These are phyloP conservation scores for Helarctos malayanus DNA, from an alignment of 2,797 vertebrate genomes.

Conservation along the genomic window DNA sequence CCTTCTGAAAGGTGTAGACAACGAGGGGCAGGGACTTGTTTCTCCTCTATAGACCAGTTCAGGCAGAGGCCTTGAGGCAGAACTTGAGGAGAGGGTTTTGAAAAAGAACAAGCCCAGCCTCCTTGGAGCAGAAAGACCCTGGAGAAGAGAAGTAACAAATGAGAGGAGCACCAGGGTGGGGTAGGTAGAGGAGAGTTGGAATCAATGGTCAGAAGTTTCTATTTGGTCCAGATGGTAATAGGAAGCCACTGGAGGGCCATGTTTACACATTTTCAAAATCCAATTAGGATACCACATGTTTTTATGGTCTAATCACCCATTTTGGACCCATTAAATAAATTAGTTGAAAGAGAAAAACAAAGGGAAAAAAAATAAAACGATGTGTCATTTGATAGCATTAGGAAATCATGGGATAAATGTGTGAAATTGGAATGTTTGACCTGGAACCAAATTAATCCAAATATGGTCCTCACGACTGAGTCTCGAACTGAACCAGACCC, in stretches of 20 bases:
- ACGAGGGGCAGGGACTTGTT: not conserved
- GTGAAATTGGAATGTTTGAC: constrained; percentile 78
- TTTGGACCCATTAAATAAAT: constrained; percentile 86
- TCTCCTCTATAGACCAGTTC: not conserved
- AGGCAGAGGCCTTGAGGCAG: not conserved
- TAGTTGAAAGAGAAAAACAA: constrained; percentile 83
- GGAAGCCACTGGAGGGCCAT: constrained; percentile 79
- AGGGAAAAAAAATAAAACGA: constrained; percentile 75
- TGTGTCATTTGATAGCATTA: constrained; percentile 82
- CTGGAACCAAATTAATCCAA: constrained; percentile 77
- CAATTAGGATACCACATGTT: constrained; percentile 85
- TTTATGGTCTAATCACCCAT: constrained; percentile 83
- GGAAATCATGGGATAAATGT: constrained; percentile 80
- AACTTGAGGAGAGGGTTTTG: not conserved
- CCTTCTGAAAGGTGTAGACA: not conserved
- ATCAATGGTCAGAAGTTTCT: constrained; percentile 78
- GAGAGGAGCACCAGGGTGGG: not conserved
- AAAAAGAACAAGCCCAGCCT: not conserved
- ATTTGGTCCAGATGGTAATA: constrained; percentile 81
- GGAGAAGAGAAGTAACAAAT: not conserved
- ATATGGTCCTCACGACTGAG: constrained; percentile 70
- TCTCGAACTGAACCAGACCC: constrained; percentile 49
- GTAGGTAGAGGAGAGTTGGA: not conserved
- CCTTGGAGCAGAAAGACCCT: not conserved
- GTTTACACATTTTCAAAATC: constrained; percentile 85